phyloP scores from a whole-genome alignment of 2,113 vertebrate genomes.

The Mesoclemmys tuberculata region DNA sequence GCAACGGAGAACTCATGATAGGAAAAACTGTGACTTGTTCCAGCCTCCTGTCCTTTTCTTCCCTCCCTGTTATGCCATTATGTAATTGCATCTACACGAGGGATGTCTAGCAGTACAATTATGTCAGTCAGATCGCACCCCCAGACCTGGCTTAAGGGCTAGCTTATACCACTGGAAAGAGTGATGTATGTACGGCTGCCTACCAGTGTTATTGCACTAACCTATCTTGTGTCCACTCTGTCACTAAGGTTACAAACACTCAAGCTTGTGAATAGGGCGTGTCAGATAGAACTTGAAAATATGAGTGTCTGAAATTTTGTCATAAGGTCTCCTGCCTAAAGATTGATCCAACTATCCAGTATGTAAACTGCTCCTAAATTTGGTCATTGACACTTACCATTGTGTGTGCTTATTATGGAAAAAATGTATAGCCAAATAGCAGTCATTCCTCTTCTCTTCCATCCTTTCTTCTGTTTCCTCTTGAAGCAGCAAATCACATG shows the following conservation, averaged over 20 bases:
- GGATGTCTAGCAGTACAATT: not conserved
- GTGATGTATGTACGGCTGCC: too few species aligned
- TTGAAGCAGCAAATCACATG: constrained; percentile 41
- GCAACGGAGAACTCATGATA: not conserved
- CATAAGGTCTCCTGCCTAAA: not conserved
- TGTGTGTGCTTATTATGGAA: not conserved
- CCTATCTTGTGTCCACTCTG: not conserved
- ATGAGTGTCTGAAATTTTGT: not conserved
- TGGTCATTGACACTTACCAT: not conserved
- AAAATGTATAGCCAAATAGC: not conserved
- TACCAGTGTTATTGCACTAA: too few species aligned
- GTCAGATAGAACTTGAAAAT: not conserved
- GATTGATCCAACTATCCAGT: not conserved
- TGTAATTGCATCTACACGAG: not conserved
- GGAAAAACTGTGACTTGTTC: not conserved
- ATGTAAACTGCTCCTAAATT: not conserved
- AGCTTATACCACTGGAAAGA: not conserved
- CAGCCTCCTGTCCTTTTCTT: not conserved
- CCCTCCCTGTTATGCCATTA: not conserved
- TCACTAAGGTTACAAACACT: not conserved
- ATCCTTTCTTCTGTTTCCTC: constrained; percentile 34
- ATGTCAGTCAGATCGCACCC: not conserved
- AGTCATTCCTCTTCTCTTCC: constrained; percentile 33
- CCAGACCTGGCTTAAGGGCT: too few species aligned
- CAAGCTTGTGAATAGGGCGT: not conserved